Evolutionary conservation across 2,113 vertebrate genomes (phyloP), one percentile per base, ranked within the genome.

Genomic region (Cavia aperea): DNA sequence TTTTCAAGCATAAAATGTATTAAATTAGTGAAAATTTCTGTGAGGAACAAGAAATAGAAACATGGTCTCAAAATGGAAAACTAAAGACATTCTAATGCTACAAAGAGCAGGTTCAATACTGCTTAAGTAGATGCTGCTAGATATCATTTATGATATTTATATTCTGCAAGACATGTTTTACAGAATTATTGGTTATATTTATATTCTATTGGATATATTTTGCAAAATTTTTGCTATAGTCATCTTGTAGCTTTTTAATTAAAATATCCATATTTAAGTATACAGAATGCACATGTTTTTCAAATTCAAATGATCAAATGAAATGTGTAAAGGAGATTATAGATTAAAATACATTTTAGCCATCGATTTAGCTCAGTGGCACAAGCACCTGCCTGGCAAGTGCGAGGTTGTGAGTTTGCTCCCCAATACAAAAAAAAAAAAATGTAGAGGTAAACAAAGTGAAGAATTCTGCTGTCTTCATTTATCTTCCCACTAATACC

Each of bases 1-100:
- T 39, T 77, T 92, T 95, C 5, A 66, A 90, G 29, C 39, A 85
- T 72, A 70, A 89, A 94, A 85, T 81, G 4, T 31, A 66, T 56
- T 85, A 86, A 86, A 65, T 54, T 70, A 31, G 18, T 18, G 93
- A 16, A 81, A 46, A 86, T 63, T 84, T 90, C 23, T 92, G 15
- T 46, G 78, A 95, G 15, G 29, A 31, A 93, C 81, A 3, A 81
- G 60, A 9, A 79, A 81, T 43, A 31, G 11, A 93, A 81, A 70
- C 39, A 82, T 78, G 18, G 72, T 5, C 39, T 90, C 2, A 86
- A 78, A 62, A 10, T n/a, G 12, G 14, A 43, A 81, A 70, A 39
- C 19, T 5, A 18, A 29, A 18, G 1, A 58, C 39, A 65, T 58
- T 65, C 73, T 6, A 84, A 36, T 79, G 36, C 73, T 68, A 70